Evolutionary conservation across 2,888 invertebrate genomes (phyloP).

Genomic region (Cacoxenus indagator): DNA sequence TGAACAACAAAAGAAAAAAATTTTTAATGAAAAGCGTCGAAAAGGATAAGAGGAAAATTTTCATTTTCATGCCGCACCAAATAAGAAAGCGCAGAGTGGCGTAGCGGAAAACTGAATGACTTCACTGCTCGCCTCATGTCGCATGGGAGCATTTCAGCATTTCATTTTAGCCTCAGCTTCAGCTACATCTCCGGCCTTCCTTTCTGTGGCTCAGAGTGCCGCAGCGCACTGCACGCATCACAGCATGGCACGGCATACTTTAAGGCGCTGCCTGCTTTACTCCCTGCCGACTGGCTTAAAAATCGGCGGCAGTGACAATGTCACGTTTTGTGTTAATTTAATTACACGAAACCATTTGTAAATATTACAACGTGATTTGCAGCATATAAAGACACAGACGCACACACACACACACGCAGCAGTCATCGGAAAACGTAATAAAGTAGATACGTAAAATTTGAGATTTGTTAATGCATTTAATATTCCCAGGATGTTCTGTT

Average conservation of each 20-base stretch:
- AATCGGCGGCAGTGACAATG: constrained; percentile 61
- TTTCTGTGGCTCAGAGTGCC: too few relatives aligned
- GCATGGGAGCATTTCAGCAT: constrained; percentile 33
- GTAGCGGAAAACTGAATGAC: background rate
- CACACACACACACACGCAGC: background rate
- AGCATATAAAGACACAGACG: constrained; percentile 22
- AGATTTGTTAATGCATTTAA: too few relatives aligned
- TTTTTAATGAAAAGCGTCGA: too few relatives aligned
- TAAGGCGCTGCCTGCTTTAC: constrained; percentile 12
- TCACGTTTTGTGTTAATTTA: constrained; percentile 63
- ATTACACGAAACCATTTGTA: constrained; percentile 62
- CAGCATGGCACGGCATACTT: constrained; percentile 1
- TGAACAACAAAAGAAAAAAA: background rate
- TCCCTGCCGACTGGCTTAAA: constrained; percentile 47
- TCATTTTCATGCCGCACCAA: too few relatives aligned
- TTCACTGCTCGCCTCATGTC: background rate
- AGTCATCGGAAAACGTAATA: too few relatives aligned
- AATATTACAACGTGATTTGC: constrained; percentile 62
- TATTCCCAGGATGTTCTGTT: too few relatives aligned
- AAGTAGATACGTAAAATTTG: too few relatives aligned
- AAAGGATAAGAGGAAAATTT: too few relatives aligned
- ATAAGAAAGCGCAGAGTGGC: background rate
- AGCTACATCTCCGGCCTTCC: too few relatives aligned
- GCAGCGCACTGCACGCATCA: too few relatives aligned
- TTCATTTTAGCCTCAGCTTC: background rate